Base-by-base conservation (phyloP, 2,113 vertebrate species). In the Marmota flaviventris region DNA sequence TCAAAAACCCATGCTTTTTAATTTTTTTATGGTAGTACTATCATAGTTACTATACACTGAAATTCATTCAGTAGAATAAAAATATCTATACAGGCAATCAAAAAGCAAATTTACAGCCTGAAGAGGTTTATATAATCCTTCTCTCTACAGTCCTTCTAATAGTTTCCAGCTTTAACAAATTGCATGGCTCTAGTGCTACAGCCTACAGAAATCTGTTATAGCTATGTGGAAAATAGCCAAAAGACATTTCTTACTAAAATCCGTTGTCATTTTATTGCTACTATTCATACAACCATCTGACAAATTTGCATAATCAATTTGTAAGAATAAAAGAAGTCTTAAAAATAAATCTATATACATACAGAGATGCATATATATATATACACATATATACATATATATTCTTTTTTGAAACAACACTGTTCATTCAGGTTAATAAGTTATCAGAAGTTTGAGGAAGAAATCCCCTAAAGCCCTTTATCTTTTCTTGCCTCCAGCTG, bases 161-260 rank as follows among this genome's bases (percentile, higher is more conserved):
- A 39, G 85, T 94, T 97, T 95, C 95, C 97, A 96, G 94, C 95
- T 97, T 96, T 96, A 96, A 96, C 89, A 96, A 97, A 95, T 25
- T 73, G 34, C 58, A 95, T 7, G 91, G 78, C 61, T 91, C n/a
- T 79, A 92, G 93, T 89, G 56, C 89, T 82, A 93, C 3, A 97
- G 73, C 61, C 93, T 56, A 56, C 5, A 56, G 18, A 85, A 97
- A 96, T 91, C 79, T 91, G 58, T 37, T 94, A 42, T 42, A 95
- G 56, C 32, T 92, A 93, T 70, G 56, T 96, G 87, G 81, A 96
- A 85, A 93, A 73, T 32, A 88, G 86, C 93, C 97, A 85, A 88
- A 89, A 94, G 93, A 89, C 77, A 82, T 85, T 96, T 88, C 78
- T 53, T 91, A 34, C 77, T 95, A 96, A 91, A 13, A 92, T 90